Evolutionary conservation across 2,888 invertebrate genomes (phyloP).

Genomic region (Plagodis pulveraria): DNA sequence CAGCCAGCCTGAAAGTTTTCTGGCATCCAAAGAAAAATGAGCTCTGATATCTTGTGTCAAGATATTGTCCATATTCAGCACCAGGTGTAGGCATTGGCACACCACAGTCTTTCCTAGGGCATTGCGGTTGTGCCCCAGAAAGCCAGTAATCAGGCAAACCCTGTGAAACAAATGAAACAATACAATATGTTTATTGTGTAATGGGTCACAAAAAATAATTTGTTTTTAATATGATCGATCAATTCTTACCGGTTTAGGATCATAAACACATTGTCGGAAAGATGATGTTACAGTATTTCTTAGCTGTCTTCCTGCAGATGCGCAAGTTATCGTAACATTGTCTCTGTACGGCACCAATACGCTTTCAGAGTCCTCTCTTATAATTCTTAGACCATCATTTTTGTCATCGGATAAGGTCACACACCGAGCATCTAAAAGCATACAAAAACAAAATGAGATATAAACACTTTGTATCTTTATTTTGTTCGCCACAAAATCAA

Average conservation of each 20-base stretch:
- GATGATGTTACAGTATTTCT: conserved; percentile 92
- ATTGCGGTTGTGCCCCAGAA: conserved; percentile 93
- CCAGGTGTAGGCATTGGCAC: conserved; percentile 95
- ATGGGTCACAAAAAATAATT: not conserved
- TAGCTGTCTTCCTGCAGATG: conserved; percentile 90
- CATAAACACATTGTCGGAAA: conserved; percentile 97
- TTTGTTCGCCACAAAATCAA: not conserved
- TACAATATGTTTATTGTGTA: not conserved
- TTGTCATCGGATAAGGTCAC: conserved; percentile 95
- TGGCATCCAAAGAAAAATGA: conserved; percentile 98
- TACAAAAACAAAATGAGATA: not conserved
- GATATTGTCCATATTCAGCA: conserved; percentile 95
- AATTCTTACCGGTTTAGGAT: conserved; percentile 90
- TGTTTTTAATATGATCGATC: not conserved
- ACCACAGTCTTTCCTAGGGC: conserved; percentile 96
- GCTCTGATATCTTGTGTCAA: conserved; percentile 95
- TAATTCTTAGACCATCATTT: conserved; percentile 92
- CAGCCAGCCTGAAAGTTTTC: conserved; percentile 97
- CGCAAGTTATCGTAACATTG: conserved; percentile 94
- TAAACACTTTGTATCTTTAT: not conserved
- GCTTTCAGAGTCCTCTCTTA: conserved; percentile 92
- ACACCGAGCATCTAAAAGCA: conserved; percentile 92
- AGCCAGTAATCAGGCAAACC: conserved; percentile 96
- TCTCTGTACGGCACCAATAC: conserved; percentile 95
- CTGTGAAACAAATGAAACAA: conserved; percentile 57